Evolutionary conservation across 2,888 invertebrate species (phyloP).

Genomic region (Philonicus albiceps): DNA sequence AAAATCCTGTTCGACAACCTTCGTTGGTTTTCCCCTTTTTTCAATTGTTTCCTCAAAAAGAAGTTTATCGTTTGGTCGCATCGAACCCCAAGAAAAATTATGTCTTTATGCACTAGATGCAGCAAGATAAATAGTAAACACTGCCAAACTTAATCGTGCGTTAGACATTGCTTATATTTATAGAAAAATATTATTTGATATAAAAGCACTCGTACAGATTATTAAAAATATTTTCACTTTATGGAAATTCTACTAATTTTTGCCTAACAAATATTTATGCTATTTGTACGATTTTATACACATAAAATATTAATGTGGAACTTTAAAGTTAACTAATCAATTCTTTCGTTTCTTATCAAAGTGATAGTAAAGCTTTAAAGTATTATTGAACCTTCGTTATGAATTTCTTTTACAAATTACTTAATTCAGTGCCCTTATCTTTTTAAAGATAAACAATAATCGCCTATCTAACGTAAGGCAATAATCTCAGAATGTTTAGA

Average conservation of each 20-base stretch:
- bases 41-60: conserved; percentile 47
- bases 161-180: background rate
- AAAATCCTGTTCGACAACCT: conserved; percentile 10
- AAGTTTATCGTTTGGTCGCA: conserved; percentile 9
- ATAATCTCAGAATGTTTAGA: background rate
- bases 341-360: background rate
- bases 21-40: conserved; percentile 53
- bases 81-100: conserved; percentile 34
- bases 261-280: background rate
- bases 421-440: background rate
- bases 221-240: background rate
- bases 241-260: background rate
- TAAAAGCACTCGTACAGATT: background rate
- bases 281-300: background rate
- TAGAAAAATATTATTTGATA: background rate
- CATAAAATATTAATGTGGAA: background rate
- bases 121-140: background rate
- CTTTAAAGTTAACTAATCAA: background rate
- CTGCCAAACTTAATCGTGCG: background rate
- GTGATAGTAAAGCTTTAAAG: background rate
- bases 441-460: background rate
- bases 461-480: background rate
- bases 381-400: background rate
- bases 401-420: background rate
- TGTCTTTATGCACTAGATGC: background rate